Conservation (phyloP, 2,888 invertebrate genomes). For the Oxycera nigricornis region DNA sequence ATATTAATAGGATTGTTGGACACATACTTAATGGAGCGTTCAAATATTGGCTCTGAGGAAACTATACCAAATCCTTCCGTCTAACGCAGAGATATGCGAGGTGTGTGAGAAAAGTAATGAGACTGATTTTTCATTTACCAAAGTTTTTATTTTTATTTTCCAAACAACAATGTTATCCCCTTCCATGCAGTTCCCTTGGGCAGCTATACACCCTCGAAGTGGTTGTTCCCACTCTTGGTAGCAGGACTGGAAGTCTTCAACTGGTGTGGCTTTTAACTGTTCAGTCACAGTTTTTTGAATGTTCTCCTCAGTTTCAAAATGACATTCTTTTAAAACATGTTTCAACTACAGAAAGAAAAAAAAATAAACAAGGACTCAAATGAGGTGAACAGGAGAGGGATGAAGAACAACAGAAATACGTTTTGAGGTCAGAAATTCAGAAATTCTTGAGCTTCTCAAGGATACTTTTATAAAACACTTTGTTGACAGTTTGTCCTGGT, state of each 20-base stretch:
- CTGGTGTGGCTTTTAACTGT: not conserved
- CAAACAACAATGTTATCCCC: not conserved
- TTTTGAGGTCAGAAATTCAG: no score
- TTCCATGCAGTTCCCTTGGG: conserved; percentile 9
- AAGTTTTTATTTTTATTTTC: not conserved
- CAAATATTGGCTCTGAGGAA: no score
- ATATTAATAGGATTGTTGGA: no score
- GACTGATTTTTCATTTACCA: no score
- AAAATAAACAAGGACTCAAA: not conserved
- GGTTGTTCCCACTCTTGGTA: conserved; percentile 9
- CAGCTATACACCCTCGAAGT: not conserved
- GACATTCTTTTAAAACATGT: not conserved
- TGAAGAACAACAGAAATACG: not conserved
- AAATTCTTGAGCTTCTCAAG: no score
- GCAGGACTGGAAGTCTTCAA: not conserved
- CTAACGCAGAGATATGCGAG: no score
- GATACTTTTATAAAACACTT: no score
- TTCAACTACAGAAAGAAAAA: not conserved
- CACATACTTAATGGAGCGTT: no score
- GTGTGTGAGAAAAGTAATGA: no score
- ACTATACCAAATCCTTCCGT: no score
- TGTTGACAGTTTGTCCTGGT: no score
- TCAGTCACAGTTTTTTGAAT: conserved; percentile 3
- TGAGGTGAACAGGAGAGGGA: not conserved
- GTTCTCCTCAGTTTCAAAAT: conserved; percentile 2